Percentiles rank a stretch among this genome's conserved stretches.
phyloP scores from a whole-genome alignment of 2,888 invertebrate species.

The Chymomyza fuscimana region DNA sequence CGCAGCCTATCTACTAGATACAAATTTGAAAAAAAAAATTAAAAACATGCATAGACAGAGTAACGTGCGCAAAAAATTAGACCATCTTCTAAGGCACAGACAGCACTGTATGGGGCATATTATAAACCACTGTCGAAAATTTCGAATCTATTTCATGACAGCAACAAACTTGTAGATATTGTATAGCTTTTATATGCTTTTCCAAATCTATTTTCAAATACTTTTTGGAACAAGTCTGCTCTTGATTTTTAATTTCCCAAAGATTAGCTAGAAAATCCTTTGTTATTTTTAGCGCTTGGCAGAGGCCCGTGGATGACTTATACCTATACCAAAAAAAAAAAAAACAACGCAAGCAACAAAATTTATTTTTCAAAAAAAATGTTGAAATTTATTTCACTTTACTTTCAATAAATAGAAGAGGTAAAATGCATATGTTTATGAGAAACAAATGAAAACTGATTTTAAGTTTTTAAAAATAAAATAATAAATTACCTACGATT shows the following conservation, averaged over 20 bases:
- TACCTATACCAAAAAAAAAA: slow-evolving; percentile 6
- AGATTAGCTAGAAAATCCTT: slow-evolving; percentile 63
- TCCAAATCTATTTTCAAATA: slow-evolving; percentile 59
- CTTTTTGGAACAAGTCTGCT: slow-evolving; percentile 58
- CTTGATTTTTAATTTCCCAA: slow-evolving; percentile 66
- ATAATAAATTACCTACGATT: slow-evolving; percentile 64
- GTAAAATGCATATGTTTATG: slow-evolving; percentile 35
- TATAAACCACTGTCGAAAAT: slow-evolving; percentile 32
- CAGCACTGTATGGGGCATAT: slow-evolving; percentile 32
- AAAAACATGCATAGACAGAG: not conserved
- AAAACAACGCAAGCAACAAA: slow-evolving; percentile 51
- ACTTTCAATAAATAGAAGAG: slow-evolving; percentile 43
- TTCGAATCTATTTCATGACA: slow-evolving; percentile 42
- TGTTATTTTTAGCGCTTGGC: slow-evolving; percentile 55
- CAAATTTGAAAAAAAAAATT: slow-evolving; percentile 24
- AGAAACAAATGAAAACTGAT: slow-evolving; percentile 48
- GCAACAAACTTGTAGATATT: not conserved
- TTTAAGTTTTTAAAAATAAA: slow-evolving; percentile 55
- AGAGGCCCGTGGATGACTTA: slow-evolving; percentile 32
- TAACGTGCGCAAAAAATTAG: slow-evolving; percentile 56
- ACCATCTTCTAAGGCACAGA: slow-evolving; percentile 24
- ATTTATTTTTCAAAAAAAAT: slow-evolving; percentile 61
- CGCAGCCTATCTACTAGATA: slow-evolving; percentile 42
- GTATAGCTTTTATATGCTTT: slow-evolving; percentile 24
- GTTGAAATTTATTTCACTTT: slow-evolving; percentile 63